Evolutionary conservation across 2,888 invertebrate species (phyloP).

Genomic region (Netelia inedita): DNA sequence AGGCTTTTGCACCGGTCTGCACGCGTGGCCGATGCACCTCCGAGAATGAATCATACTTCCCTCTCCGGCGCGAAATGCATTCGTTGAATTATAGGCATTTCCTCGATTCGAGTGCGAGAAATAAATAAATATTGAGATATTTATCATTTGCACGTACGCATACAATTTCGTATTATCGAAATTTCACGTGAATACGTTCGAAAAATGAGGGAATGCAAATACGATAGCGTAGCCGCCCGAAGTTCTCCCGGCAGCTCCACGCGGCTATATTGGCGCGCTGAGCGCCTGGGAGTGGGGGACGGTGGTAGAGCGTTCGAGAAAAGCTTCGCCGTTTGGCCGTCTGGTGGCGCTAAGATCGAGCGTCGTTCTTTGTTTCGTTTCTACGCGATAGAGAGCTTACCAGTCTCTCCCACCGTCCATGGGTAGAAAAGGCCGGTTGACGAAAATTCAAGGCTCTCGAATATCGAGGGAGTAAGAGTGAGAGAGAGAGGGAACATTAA

Average conservation of each 20-base stretch:
- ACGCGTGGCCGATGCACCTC: too few relatives aligned
- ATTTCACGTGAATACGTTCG: background rate
- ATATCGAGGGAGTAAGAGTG: conserved; percentile 7
- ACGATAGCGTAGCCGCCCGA: conserved; percentile 54
- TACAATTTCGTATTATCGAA: background rate
- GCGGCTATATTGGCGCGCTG: conserved; percentile 64
- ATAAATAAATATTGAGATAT: too few relatives aligned
- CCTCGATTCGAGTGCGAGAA: too few relatives aligned
- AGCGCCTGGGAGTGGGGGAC: conserved; percentile 36
- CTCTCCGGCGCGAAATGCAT: too few relatives aligned
- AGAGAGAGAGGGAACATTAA: conserved; percentile 7
- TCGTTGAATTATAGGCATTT: too few relatives aligned
- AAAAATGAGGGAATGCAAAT: conserved; percentile 59
- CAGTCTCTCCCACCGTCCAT: conserved; percentile 45
- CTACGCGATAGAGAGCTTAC: conserved; percentile 72
- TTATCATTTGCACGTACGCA: too few relatives aligned
- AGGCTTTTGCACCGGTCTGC: too few relatives aligned
- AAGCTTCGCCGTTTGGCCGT: conserved; percentile 64
- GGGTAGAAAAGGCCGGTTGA: conserved; percentile 72
- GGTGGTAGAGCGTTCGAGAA: conserved; percentile 31
- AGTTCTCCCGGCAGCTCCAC: conserved; percentile 47
- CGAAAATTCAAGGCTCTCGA: conserved; percentile 68
- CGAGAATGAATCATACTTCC: too few relatives aligned
- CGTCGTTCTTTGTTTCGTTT: conserved; percentile 84
- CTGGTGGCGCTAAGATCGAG: conserved; percentile 77